Percentiles rank a stretch among this genome's conserved stretches.
Conservation (phyloP, 64 coral and sea anemone genomes). For the Stichodactyla helianthus region DNA sequence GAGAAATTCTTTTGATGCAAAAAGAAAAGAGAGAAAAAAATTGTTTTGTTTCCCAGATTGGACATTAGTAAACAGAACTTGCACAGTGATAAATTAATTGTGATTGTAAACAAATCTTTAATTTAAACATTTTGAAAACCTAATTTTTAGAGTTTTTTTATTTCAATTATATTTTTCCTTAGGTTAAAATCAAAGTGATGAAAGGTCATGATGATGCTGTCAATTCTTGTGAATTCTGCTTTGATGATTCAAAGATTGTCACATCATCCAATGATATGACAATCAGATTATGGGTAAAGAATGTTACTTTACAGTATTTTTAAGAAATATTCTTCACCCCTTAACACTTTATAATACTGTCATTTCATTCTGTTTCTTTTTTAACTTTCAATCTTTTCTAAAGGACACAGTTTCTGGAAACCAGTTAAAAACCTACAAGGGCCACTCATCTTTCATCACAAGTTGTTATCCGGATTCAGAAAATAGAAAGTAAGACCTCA, state of each 20-base stretch:
- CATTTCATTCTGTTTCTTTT: neutral
- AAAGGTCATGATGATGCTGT: constrained; percentile 93
- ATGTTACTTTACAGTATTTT: too few species aligned
- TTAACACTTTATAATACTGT: too few species aligned
- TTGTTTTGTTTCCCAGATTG: too few species aligned
- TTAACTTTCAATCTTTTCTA: neutral
- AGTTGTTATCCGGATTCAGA: constrained; percentile 46
- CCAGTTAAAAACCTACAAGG: constrained; percentile 53
- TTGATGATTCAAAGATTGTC: constrained; percentile 72
- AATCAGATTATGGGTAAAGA: constrained; percentile 79
- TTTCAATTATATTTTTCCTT: neutral
- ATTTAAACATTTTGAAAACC: neutral
- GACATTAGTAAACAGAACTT: too few species aligned
- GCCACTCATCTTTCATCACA: constrained; percentile 50
- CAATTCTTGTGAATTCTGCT: constrained; percentile 77
- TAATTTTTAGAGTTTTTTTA: neutral
- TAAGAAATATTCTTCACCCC: too few species aligned
- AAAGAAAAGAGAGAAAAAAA: too few species aligned
- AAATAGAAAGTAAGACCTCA: constrained; percentile 24
- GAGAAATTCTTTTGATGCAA: too few species aligned
- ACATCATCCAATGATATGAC: constrained; percentile 92
- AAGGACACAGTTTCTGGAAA: constrained; percentile 51
- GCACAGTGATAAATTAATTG: too few species aligned
- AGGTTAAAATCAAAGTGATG: constrained; percentile 95
- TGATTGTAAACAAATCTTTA: too few species aligned